A percentile compares a stretch with the other conserved stretches of the same genome.
phyloP scores from a whole-genome alignment of 1,140 invertebrate genomes.

The Pogonognathellus flavescens region DNA sequence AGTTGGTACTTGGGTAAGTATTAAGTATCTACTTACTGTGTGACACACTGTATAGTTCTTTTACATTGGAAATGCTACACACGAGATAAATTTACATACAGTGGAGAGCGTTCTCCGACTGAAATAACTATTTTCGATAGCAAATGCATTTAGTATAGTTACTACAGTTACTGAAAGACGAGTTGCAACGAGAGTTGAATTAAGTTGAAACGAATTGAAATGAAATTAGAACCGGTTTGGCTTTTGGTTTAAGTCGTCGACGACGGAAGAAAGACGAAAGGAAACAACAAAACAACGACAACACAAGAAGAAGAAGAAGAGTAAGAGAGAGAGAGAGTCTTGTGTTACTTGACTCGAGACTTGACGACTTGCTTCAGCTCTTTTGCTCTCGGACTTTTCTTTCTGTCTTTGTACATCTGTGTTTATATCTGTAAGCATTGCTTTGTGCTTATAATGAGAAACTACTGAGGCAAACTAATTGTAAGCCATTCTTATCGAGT shows the following conservation, averaged over 20 bases:
- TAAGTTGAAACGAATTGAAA: constrained; percentile 37
- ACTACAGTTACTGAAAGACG: background rate
- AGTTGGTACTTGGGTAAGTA: too few species aligned
- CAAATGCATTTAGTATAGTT: background rate
- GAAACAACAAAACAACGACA: too few species aligned
- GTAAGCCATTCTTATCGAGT: background rate
- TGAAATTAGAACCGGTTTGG: constrained; percentile 36
- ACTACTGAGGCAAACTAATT: background rate
- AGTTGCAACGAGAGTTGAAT: constrained; percentile 30
- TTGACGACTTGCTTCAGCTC: too few species aligned
- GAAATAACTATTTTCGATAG: background rate
- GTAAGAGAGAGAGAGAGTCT: too few species aligned
- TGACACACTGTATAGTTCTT: too few species aligned
- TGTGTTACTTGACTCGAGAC: too few species aligned
- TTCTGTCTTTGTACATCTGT: too few species aligned
- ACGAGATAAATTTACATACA: too few species aligned
- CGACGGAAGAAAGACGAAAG: background rate
- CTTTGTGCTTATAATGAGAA: background rate
- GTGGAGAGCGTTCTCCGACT: background rate
- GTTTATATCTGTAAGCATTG: background rate
- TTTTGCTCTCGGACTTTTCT: too few species aligned
- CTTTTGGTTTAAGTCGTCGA: constrained; percentile 4
- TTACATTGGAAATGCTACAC: too few species aligned
- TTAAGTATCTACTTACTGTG: too few species aligned
- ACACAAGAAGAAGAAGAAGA: too few species aligned